phyloP scores from a whole-genome alignment of 2,113 vertebrate species.

The Sceloporus undulatus region DNA sequence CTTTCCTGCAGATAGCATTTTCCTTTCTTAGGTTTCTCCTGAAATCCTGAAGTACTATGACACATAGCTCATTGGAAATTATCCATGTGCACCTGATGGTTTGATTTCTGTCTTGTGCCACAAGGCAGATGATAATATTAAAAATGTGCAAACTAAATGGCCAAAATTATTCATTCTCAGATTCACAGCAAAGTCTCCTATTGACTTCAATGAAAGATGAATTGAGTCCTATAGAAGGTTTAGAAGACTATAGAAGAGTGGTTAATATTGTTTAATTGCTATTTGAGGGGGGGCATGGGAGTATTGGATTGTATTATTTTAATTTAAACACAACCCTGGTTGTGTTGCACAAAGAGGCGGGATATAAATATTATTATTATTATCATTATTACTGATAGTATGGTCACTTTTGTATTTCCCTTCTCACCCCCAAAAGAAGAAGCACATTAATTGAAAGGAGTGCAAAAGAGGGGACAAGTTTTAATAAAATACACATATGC shows the following conservation, averaged over 20 bases:
- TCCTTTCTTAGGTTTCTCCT: background rate
- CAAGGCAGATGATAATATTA: slow-evolving; percentile 31
- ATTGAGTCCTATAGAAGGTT: background rate
- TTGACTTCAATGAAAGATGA: slow-evolving; percentile 15
- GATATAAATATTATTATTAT: too few relatives aligned
- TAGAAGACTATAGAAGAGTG: background rate
- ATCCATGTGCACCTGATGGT: background rate
- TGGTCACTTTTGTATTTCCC: slow-evolving; percentile 1
- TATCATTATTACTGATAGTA: background rate
- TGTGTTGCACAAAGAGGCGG: too few relatives aligned
- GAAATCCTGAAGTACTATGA: slow-evolving; percentile 26
- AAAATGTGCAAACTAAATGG: slow-evolving; percentile 16
- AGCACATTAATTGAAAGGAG: background rate
- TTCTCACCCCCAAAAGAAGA: background rate
- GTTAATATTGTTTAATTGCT: too few relatives aligned
- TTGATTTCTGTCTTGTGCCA: slow-evolving; percentile 5
- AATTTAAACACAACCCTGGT: too few relatives aligned
- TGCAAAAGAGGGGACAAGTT: background rate
- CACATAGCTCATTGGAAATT: background rate
- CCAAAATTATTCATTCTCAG: slow-evolving; percentile 20
- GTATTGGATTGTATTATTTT: too few relatives aligned
- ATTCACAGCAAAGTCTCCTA: slow-evolving; percentile 1
- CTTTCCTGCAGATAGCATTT: slow-evolving; percentile 32
- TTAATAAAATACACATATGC: background rate
- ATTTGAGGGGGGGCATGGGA: too few relatives aligned